Conservation (phyloP, 2,888 invertebrate genomes). For the Anodontia alba region DNA sequence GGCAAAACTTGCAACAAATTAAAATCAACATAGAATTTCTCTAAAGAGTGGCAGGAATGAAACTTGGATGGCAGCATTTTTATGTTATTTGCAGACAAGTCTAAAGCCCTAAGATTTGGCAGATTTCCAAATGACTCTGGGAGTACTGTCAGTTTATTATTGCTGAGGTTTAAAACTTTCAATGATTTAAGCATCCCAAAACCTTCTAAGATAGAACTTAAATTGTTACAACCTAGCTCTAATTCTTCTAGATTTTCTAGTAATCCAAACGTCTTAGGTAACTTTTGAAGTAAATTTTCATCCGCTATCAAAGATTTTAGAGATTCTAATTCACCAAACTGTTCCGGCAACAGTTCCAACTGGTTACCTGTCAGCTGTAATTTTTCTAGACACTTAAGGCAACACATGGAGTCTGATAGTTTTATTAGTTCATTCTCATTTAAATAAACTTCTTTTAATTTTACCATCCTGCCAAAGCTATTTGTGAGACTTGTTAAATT, state of each 20-base stretch:
- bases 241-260: constrained; percentile 61
- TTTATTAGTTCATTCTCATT: constrained; percentile 72
- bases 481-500: constrained; percentile 66
- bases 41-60: constrained; percentile 59
- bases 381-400: constrained; percentile 57
- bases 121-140: constrained; percentile 71
- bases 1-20: constrained; percentile 70
- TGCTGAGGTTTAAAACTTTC: constrained; percentile 67
- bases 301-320: constrained; percentile 65
- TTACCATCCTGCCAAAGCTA: constrained; percentile 60
- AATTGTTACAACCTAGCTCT: constrained; percentile 67
- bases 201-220: constrained; percentile 65
- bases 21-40: constrained; percentile 69
- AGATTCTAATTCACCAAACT: constrained; percentile 67
- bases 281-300: constrained; percentile 67
- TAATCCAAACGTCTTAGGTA: constrained; percentile 68
- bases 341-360: constrained; percentile 70
- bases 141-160: constrained; percentile 65
- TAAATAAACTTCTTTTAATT: constrained; percentile 67
- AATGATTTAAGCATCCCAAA: constrained; percentile 70
- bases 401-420: constrained; percentile 69
- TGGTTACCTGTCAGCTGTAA: constrained; percentile 72
- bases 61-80: constrained; percentile 64
- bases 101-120: constrained; percentile 64
- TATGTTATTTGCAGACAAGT: constrained; percentile 73